phyloP scores from a whole-genome alignment of 2,113 vertebrate species.

The Anser cygnoides region DNA sequence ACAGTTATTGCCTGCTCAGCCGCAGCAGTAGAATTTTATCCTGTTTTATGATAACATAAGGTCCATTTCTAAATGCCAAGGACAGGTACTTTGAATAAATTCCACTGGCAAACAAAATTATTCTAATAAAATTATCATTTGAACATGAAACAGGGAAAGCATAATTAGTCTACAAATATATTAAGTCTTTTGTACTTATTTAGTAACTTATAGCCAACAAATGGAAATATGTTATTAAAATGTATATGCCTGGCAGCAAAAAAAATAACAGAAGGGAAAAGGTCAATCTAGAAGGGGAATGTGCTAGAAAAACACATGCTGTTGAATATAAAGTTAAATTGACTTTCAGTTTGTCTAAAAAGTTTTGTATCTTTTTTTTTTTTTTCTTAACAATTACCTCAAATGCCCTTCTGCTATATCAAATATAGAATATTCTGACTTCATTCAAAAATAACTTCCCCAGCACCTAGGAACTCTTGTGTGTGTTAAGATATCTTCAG shows the following conservation, averaged over 20 bases:
- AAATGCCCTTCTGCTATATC: background rate
- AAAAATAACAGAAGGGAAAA: conserved; percentile 47
- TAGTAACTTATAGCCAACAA: background rate
- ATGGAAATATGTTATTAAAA: background rate
- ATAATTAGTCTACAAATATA: conserved; percentile 20
- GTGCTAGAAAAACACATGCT: conserved; percentile 9
- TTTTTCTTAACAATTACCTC: background rate
- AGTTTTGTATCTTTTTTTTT: background rate
- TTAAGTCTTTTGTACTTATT: conserved; percentile 34
- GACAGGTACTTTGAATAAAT: background rate
- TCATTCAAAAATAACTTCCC: background rate
- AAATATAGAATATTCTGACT: background rate
- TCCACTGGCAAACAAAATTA: background rate
- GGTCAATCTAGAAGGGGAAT: conserved; percentile 29
- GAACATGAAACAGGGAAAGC: background rate
- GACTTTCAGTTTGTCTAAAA: background rate
- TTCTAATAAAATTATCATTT: conserved; percentile 21
- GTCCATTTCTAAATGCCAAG: background rate
- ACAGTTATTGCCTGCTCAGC: background rate
- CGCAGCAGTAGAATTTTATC: background rate
- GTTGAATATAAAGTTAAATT: background rate
- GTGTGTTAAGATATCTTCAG: background rate
- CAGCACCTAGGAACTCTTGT: fast-evolving
- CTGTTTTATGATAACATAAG: background rate
- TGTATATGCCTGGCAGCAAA: background rate